Base-by-base conservation (phyloP, 2,113 vertebrate species). In the Edolisoma coerulescens region DNA sequence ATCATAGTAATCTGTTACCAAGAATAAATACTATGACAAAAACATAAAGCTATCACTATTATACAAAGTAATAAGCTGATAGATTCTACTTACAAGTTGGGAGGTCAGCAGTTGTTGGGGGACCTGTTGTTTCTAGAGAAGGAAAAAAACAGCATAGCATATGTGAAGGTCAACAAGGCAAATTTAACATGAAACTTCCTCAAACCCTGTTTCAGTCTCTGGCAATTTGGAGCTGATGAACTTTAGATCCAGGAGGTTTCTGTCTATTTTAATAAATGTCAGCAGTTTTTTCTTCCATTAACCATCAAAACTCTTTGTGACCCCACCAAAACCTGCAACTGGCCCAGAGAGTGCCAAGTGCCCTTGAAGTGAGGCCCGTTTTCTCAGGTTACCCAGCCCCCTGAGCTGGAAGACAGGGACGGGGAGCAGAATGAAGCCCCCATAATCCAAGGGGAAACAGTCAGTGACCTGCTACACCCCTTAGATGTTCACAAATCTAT, bases 71-170 rank as follows among this genome's bases (percentile, higher is more conserved):
- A 54, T 28, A 41, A 37, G 35, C 30, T 14, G 7, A 39, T 33
- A 18, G 61, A 21, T 32, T 37, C 10, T 44, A 84, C 74, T 88
- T 73, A 88, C 73, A 1, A 13, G 8, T 27, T 0, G 13, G 19
- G 33, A 4, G 0, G 3, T 0, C 2, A 16, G 1, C 1, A 11
- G 27, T 15, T 47, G 0, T 37, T 26, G 19, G 2, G 10, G 20
- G 13, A 17, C 0, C 0, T 21, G 1, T 4, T 35, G 4, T 1
- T 37, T 6, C 32, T 71, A 67, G 7, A 39, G 22, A 65, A 75
- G 16, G n/a, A 15, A 83, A 75, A 85, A 49, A 35, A 5, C 3
- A 10, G 3, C 19, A 54, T 30, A 13, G 21, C 12, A 16, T 9
- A 35, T 11, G 22, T 21, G 39, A 49, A 59, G 22, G 7, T 59